A percentile compares a stretch with the other conserved stretches of the same genome.
Conservation (phyloP, 2,113 vertebrate species). For the Indri indri region DNA sequence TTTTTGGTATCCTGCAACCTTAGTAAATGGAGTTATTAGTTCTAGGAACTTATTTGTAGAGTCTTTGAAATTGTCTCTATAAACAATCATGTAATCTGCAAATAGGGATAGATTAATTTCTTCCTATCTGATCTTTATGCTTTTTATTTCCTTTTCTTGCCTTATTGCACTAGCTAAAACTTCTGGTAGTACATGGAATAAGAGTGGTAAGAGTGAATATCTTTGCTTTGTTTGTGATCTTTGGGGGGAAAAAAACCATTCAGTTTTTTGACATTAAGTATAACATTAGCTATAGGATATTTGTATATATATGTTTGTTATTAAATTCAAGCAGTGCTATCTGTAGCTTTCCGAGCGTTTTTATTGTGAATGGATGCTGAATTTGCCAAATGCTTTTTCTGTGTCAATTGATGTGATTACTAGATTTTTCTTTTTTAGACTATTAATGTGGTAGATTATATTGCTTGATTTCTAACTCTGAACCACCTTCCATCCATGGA, state of each 20-base stretch:
- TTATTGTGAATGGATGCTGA: background rate
- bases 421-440: background rate
- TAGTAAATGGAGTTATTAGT: background rate
- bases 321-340: background rate
- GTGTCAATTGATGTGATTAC: background rate
- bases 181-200: background rate
- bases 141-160: background rate
- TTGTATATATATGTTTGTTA: background rate
- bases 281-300: background rate
- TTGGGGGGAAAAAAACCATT: background rate
- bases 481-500: background rate
- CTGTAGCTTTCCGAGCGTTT: background rate
- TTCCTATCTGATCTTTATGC: background rate
- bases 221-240: background rate
- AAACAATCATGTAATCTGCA: background rate
- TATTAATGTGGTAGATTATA: background rate
- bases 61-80: background rate
- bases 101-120: background rate
- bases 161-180: background rate
- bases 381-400: background rate
- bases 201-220: background rate
- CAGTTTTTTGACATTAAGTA: background rate
- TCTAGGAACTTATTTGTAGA: background rate
- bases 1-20: background rate
- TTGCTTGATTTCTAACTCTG: background rate